These are phyloP conservation scores for Chelmon rostratus DNA, from an alignment of 2,797 vertebrate genomes.

Conservation along the genomic window DNA sequence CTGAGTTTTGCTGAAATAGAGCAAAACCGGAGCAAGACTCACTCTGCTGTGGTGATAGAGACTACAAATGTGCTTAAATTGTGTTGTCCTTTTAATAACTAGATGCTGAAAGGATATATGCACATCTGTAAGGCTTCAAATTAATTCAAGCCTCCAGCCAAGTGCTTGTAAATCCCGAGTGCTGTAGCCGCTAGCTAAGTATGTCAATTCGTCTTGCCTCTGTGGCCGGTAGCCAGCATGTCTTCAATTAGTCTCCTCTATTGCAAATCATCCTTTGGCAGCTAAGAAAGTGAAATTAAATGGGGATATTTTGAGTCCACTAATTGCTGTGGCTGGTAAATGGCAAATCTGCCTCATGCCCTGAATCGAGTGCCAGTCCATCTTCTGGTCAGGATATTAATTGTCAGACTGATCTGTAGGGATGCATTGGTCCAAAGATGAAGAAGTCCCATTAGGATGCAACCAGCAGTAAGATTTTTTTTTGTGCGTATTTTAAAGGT, in stretches of 20 bases:
- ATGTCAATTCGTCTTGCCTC: constrained; percentile 64
- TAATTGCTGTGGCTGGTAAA: constrained; percentile 73
- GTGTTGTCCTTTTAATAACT: constrained; percentile 52
- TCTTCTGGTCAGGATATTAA: constrained; percentile 60
- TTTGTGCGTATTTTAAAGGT: constrained; percentile 11
- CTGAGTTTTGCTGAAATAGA: constrained; percentile 19
- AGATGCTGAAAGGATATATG: constrained; percentile 60
- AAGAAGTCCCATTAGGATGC: constrained; percentile 25
- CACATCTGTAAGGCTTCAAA: constrained; percentile 73
- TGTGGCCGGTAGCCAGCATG: constrained; percentile 57
- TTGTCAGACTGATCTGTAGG: constrained; percentile 43
- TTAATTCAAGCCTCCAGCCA: constrained; percentile 71
- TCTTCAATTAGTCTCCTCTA: constrained; percentile 70
- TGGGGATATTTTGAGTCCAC: constrained; percentile 60
- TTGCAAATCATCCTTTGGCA: constrained; percentile 71
- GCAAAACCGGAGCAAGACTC: neutral
- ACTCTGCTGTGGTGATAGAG: constrained; percentile 7
- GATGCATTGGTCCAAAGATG: constrained; percentile 32
- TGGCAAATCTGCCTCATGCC: constrained; percentile 50
- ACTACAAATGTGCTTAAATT: constrained; percentile 41
- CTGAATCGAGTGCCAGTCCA: constrained; percentile 54
- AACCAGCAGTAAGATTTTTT: constrained; percentile 19
- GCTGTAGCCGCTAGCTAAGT: constrained; percentile 63
- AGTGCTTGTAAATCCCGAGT: constrained; percentile 69
- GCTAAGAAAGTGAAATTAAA: constrained; percentile 71